Base-by-base conservation (phyloP, 53 echinoderm and acorn worm species). In the Arbacia lixula region DNA sequence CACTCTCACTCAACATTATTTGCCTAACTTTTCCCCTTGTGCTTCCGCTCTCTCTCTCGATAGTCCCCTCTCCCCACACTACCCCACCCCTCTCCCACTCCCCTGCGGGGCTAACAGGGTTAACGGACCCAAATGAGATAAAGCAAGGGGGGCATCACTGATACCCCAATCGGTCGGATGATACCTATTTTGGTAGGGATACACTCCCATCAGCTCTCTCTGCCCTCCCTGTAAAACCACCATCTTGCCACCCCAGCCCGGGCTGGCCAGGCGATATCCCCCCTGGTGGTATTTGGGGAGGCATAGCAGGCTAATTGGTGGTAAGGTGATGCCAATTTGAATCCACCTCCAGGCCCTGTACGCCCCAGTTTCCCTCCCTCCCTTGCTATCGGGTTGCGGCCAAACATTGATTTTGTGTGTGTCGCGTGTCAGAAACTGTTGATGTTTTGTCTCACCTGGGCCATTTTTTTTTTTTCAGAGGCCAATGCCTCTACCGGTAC, bases 331-430 rank as follows among this genome's bases (percentile, higher is more conserved):
- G 60, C 78, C 78, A 77, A 58, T 60, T 60, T 37, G 78, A 17
- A 77, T 56, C 20, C 37, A 58, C 78, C 78, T 77, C 60, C 60
- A 33, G 78, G 78, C 78, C 39, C 40, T 60, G 19, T 36, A 34
- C 19, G 78, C 78, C 60, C 78, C 78, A 77, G 16, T 77, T 77
- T 77, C 38, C 20, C 33, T 60, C 58, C 28, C 12, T 36, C 58
- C 60, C 34, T n/a, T 34, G 60, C 36, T 77, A 58, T 77, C 78
- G n/a, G 78, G 49, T 77, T 77, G 57, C 78, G 37, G 37, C 58
- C 78, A 77, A 77, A 77, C 78, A 77, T 77, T 77, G 78, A 77
- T 77, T 77, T 77, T 77, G 78, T 30, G 78, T 60, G 60, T 60
- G 60, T 69, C 14, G 78, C 40, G 60, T 60, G 60, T 69, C 14